These are phyloP conservation scores for Agelastica alni DNA, from an alignment of 2,888 invertebrate species.

Conservation along the genomic window DNA sequence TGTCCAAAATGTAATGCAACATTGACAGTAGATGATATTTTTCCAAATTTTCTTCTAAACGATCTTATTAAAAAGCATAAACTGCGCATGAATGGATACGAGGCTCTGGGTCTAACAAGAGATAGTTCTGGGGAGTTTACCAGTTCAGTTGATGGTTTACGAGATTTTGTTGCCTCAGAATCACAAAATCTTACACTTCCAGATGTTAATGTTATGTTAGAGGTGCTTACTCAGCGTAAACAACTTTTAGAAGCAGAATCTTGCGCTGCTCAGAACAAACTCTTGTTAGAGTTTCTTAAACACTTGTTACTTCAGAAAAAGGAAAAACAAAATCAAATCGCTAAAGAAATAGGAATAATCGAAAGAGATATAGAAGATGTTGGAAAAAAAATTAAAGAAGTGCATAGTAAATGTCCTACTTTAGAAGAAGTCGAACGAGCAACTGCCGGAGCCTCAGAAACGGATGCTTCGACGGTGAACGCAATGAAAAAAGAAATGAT, in stretches of 20 bases:
- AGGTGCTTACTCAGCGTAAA: conserved; percentile 77
- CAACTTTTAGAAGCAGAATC: conserved; percentile 80
- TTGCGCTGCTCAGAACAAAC: conserved; percentile 75
- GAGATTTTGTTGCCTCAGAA: conserved; percentile 69
- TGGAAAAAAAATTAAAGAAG: conserved; percentile 65
- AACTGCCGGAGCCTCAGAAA: conserved; percentile 56
- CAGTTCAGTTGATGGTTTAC: conserved; percentile 60
- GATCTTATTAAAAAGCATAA: conserved; percentile 78
- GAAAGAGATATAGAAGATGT: conserved; percentile 75
- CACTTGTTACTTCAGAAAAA: conserved; percentile 76
- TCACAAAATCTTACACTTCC: conserved; percentile 73
- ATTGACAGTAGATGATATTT: conserved; percentile 72
- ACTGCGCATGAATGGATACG: conserved; percentile 58
- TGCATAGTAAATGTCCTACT: conserved; percentile 63
- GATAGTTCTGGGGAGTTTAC: conserved; percentile 55
- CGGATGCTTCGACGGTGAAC: conserved; percentile 57
- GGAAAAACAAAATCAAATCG: conserved; percentile 68
- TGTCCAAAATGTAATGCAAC: conserved; percentile 85
- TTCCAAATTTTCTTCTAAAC: conserved; percentile 85
- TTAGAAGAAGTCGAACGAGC: conserved; percentile 61
- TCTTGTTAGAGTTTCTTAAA: conserved; percentile 82
- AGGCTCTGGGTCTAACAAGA: conserved; percentile 53
- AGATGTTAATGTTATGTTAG: conserved; percentile 82
- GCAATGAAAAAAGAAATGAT: conserved; percentile 64
- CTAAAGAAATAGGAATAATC: conserved; percentile 74